Base-by-base conservation (phyloP, 2,888 invertebrate species). In the Ceramica pisi region DNA sequence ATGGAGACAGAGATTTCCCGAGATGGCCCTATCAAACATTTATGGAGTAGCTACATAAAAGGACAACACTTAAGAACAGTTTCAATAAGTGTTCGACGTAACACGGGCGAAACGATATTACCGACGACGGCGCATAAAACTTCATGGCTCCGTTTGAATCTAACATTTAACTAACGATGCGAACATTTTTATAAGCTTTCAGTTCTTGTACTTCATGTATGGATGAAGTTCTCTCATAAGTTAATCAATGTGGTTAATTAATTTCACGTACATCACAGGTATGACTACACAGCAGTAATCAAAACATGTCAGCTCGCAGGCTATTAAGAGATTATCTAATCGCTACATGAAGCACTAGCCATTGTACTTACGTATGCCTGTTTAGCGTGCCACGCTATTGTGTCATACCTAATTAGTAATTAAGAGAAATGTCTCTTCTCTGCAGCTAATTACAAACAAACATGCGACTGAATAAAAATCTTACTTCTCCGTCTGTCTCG, bases 21-120 rank as follows among this genome's bases (percentile, higher is more conserved):
- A 93, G 95, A 96, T 95, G 94, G 94, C 92, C 94, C 95, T 95
- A 95, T 96, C 95, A 95, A 95, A 96, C 95, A 95, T 96, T 96
- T 96, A 95, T 95, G 92, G 94, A 95, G 94, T 94, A 94, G 94
- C 94, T 94, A 93, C 93, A 94, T 95, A 95, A 96, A 95, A 95
- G 94, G 94, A 95, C 95, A 95, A 94, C 95, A 94, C 94, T 95
- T 94, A 94, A 94, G 94, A 93, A 93, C 94, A 92, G 92, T 94
- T 94, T 95, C 95, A 95, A 96, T 96, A 94, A 95, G 94, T 94
- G 93, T 94, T 92, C 89, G 88, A 89, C 86, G 90, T 92, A 90
- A 92, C 92, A 89, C 87, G 89, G 87, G 88, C 89, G 90, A 83
- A 86, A 89, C 89, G 87, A 86, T 84, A 88, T 88, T 81, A 80